Percentiles rank a stretch among this genome's conserved stretches.
These are phyloP conservation scores for Brachyistius frenatus DNA, from an alignment of 2,113 vertebrate genomes.

Conservation along the genomic window DNA sequence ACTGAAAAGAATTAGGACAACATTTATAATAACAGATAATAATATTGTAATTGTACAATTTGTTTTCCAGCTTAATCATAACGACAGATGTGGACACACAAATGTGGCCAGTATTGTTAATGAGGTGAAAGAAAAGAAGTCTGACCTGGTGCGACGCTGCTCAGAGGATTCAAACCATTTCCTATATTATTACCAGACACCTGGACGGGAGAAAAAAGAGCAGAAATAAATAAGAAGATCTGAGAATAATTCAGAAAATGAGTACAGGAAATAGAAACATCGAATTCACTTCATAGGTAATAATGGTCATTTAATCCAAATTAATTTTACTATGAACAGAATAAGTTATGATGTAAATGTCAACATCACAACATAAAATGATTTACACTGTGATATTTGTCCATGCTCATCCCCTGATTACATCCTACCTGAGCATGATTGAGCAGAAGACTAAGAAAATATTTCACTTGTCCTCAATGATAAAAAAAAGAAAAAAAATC, in stretches of 20 bases:
- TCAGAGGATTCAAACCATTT: conserved; percentile 85
- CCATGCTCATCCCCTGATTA: background rate
- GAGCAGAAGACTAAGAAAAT: conserved; percentile 4
- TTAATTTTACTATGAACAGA: no score
- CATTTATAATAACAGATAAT: background rate
- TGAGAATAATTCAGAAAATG: no score
- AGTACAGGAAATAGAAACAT: no score
- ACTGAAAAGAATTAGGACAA: conserved; percentile 45
- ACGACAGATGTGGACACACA: no score
- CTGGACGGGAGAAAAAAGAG: conserved; percentile 19
- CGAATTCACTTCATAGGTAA: no score
- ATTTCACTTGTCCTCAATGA: background rate
- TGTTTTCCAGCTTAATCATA: background rate
- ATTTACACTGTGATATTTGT: background rate
- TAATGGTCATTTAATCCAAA: no score
- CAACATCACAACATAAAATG: no score
- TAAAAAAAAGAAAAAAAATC: background rate
- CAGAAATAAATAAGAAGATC: background rate
- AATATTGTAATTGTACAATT: background rate
- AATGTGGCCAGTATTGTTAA: background rate
- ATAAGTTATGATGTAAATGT: no score
- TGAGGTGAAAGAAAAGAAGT: conserved; percentile 23
- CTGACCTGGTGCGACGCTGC: conserved; percentile 88
- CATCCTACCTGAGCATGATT: background rate
- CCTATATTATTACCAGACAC: conserved; percentile 49